Evolutionary conservation across 2,888 invertebrate species (phyloP), one percentile per base, ranked within the genome.

Genomic region (Hirtodrosophila cameraria): DNA sequence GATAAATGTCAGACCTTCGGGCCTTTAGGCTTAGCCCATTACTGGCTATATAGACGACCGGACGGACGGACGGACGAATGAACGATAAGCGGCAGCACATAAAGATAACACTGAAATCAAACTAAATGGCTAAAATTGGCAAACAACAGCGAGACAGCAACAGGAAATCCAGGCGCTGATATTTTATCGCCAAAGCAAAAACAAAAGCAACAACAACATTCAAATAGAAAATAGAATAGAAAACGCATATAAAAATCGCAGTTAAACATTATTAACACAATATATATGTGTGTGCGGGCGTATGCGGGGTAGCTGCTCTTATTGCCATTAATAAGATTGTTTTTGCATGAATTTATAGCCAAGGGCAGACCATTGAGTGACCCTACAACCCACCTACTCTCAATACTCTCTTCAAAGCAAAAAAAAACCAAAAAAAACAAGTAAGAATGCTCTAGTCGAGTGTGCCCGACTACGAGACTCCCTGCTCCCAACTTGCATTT

Each of bases 51-150:
- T 79, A 54, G 53, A 54, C 53, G 16, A n/a, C n/a, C n/a, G n/a
- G n/a, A n/a, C n/a, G n/a, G n/a, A n/a, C n/a, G n/a, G n/a, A n/a
- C n/a, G n/a, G n/a, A n/a, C n/a, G n/a, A n/a, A n/a, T n/a, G n/a
- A 35, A 55, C 61, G 81, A 82, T 82, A 82, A 82, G 85, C 83
- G 62, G 11, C 64, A 49, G 63, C 82, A 82, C 72, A 86, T 81
- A 85, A 85, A 86, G 81, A 82, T 82, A 82, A 82, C 79, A 45
- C 45, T 28, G 69, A 79, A 82, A 82, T 82, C 87, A 85, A 85
- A 87, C 81, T 86, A 82, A 86, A 85, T 82, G 75, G 85, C 80
- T 64, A 82, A 87, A 82, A 82, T 87, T 69, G 82, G 78, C 87
- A 63, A 49, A 75, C 43, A 72, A 54, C 63, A 53, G 59, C 49